Evolutionary conservation across 2,797 vertebrate species (phyloP).

Genomic region (Clarias laeviceps): DNA sequence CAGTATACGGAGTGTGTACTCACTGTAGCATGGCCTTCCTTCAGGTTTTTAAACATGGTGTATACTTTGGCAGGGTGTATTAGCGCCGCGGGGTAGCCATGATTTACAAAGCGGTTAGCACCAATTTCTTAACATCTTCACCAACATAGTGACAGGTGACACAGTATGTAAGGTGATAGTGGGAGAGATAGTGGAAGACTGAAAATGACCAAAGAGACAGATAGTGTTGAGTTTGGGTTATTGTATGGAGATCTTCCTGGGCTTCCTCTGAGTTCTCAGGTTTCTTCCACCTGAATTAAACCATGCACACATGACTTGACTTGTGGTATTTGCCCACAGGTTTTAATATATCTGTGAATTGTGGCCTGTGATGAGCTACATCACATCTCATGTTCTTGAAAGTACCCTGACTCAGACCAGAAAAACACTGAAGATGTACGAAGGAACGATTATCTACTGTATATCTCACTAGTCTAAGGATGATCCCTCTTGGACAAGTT

Average conservation of each 20-base stretch:
- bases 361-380: neutral
- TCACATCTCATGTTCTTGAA: neutral
- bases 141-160: neutral
- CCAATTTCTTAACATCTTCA: neutral
- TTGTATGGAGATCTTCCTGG: neutral
- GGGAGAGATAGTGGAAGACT: neutral
- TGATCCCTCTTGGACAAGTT: neutral
- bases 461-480: neutral
- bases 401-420: neutral
- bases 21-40: neutral
- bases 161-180: neutral
- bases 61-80: neutral
- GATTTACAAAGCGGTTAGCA: neutral
- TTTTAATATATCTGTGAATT: neutral
- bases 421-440: neutral
- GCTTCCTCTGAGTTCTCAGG: neutral
- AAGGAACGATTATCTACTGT: neutral
- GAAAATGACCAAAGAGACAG: neutral
- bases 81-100: neutral
- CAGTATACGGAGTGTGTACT: neutral
- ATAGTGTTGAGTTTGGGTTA: neutral
- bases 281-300: neutral
- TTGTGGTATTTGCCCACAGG: neutral
- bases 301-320: neutral
- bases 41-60: neutral